Conservation (phyloP, 2,113 vertebrate genomes). For the Rynchops niger region DNA sequence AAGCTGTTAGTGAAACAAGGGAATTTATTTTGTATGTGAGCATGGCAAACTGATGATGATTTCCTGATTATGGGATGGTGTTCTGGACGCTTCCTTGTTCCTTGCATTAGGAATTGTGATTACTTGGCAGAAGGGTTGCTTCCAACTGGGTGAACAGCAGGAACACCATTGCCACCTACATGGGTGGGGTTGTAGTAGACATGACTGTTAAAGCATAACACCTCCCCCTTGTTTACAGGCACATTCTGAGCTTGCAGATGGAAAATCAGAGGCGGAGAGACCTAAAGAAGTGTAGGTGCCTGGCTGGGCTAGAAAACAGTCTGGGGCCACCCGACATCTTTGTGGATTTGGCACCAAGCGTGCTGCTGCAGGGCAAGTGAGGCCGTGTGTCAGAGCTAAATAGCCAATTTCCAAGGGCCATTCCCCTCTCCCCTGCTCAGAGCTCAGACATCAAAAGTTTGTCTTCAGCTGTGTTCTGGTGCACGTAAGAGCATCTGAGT, state of each 20-base stretch:
- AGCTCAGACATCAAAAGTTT: neutral
- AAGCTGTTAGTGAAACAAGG: neutral
- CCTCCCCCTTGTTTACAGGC: neutral
- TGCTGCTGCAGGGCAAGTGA: rapidly evolving
- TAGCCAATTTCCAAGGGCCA: rapidly evolving
- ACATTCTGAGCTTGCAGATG: neutral
- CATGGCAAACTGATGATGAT: neutral
- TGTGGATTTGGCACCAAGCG: neutral
- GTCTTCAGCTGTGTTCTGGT: neutral
- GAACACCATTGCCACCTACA: neutral
- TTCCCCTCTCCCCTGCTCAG: too few relatives aligned
- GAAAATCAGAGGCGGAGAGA: neutral
- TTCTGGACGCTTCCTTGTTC: neutral
- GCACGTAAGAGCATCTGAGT: rapidly evolving
- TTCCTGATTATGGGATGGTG: neutral
- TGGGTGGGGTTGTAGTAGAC: neutral
- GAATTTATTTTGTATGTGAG: neutral
- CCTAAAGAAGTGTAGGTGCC: rapidly evolving
- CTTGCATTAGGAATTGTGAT: neutral
- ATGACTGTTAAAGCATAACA: rapidly evolving
- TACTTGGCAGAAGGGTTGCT: neutral
- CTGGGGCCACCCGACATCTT: neutral
- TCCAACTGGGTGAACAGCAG: neutral
- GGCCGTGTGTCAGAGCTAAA: neutral
- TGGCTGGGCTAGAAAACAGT: neutral